Evolutionary conservation across 2,113 vertebrate genomes (phyloP).

Genomic region (Colius striatus): DNA sequence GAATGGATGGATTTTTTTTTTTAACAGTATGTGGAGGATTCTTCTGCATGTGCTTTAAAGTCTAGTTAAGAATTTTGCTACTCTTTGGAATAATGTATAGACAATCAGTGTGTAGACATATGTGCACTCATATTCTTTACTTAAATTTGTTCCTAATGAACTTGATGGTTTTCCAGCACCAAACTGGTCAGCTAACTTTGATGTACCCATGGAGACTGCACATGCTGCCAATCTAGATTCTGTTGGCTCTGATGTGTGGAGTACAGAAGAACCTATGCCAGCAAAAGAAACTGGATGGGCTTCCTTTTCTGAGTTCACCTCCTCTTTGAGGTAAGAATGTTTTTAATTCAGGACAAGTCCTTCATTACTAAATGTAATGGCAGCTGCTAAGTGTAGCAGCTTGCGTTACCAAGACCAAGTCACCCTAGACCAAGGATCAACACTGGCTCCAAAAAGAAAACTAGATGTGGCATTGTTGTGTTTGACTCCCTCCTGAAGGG

Average conservation of each 20-base stretch:
- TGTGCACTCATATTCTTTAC: neutral
- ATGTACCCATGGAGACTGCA: constrained; percentile 94
- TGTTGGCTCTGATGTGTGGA: constrained; percentile 86
- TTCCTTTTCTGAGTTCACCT: constrained; percentile 90
- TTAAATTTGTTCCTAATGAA: neutral
- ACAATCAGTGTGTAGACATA: neutral
- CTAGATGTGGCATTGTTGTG: too few relatives aligned
- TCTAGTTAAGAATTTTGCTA: neutral
- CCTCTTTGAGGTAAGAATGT: constrained; percentile 81
- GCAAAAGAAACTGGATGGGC: constrained; percentile 91
- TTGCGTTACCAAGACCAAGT: too few relatives aligned
- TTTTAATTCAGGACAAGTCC: neutral
- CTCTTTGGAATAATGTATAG: neutral
- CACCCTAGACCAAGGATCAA: too few relatives aligned
- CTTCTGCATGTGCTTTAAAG: constrained; percentile 33
- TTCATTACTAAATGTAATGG: neutral
- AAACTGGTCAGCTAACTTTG: constrained; percentile 94
- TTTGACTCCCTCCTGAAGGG: too few relatives aligned
- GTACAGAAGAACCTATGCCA: constrained; percentile 77
- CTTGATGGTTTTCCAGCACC: constrained; percentile 79
- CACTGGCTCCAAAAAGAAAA: too few relatives aligned
- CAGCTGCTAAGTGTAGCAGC: neutral
- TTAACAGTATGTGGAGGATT: neutral
- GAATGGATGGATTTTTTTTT: neutral
- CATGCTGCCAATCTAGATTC: constrained; percentile 79